Evolutionary conservation across 2,888 invertebrate genomes (phyloP), one percentile per base, ranked within the genome.

Genomic region (Xestia xanthographa): DNA sequence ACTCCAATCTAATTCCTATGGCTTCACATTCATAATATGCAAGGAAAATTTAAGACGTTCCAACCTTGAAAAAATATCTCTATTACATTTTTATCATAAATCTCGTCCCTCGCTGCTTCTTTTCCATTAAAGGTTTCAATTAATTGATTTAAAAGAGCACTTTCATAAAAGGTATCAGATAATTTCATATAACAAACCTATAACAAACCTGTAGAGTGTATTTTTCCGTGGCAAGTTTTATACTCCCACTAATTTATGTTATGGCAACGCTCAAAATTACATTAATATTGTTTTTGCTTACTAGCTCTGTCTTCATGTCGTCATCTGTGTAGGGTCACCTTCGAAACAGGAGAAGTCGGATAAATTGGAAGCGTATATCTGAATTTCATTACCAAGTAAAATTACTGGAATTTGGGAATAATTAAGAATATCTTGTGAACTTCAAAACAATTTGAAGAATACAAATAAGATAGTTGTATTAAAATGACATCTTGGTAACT

Each of bases 261-360:
- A 74, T 79, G 65, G 72, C 63, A 70, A 77, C 73, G 53, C 79
- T 75, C 66, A 75, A 79, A 84, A 83, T 85, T 84, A 82, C 58
- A 87, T 83, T 83, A 82, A 82, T 81, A 80, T 80, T 77, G 72
- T 79, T 85, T 86, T 81, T 72, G 69, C 79, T 76, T 77, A 83
- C 82, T 72, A 70, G 58, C 20, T 45, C 63, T 12, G 34, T 73
- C 60, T 77, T 77, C 34, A 67, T 86, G 77, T 80, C 83, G 73
- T 85, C 80, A 80, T 80, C 38, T n/a, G 66, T 48, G 73, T 83
- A 82, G 77, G 38, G 20, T 45, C 56, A 45, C 5, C 2, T 56
- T 69, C 12, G 0, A 29, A 38, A 0, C 9, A 14, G 14, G 9
- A 50, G 65, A 79, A 60, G 0, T 9, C 11, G 83, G 83, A 82